Evolutionary conservation across 2,113 vertebrate species (phyloP).

Genomic region (Hypocryptadius cinnamomeus): DNA sequence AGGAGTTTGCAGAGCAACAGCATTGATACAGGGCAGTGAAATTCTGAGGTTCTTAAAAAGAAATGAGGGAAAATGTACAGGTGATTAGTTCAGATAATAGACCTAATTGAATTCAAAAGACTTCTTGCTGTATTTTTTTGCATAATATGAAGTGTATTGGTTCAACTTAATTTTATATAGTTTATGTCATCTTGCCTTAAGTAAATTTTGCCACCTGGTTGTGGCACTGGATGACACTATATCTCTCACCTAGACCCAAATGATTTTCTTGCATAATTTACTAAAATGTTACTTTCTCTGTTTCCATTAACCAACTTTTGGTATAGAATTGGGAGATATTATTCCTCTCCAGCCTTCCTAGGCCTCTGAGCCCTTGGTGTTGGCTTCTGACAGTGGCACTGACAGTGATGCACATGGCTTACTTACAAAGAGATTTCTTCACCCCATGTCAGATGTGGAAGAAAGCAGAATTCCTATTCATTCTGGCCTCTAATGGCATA

Average conservation of each 20-base stretch:
- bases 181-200: background rate
- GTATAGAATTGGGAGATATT: background rate
- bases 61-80: background rate
- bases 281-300: background rate
- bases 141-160: background rate
- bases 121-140: background rate
- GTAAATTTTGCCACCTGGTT: background rate
- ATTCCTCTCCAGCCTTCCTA: background rate
- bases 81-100: background rate
- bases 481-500: background rate
- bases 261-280: rapidly evolving
- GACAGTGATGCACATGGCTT: background rate
- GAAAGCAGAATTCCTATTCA: background rate
- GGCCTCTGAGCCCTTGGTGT: rapidly evolving
- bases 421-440: background rate
- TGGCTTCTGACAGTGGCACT: background rate
- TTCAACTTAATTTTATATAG: background rate
- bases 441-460: background rate
- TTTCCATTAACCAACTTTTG: background rate
- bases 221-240: background rate
- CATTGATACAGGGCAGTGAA: background rate
- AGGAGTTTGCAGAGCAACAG: background rate
- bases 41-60: background rate
- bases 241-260: background rate
- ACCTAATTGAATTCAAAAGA: background rate